Evolutionary conservation across 2,797 vertebrate species (phyloP), one percentile per base, ranked within the genome.

Genomic region (Phalanger gymnotis): DNA sequence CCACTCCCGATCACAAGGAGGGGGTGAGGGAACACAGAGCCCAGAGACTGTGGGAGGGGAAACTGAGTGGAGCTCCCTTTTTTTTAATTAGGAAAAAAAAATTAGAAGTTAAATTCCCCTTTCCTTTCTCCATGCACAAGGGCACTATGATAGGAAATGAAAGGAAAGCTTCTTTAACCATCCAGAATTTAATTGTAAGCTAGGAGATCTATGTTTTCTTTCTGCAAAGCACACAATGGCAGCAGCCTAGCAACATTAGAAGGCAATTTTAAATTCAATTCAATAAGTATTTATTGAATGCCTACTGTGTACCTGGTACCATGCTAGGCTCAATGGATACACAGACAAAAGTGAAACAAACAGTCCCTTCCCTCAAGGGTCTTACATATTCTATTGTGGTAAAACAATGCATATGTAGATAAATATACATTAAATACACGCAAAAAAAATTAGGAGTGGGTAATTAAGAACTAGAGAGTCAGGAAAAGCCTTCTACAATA

Each of bases 141-240:
- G 14, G 93, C 89, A 47, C 96, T 97, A 96, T 91, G 91, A 57
- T 40, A 90, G 66, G 22, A 92, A 93, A 90, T 91, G 66, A 93
- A 95, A 93, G 94, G 66, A 91, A 92, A n/a, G 56, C 34, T 55
- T 91, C 22, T 92, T 93, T 93, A 47, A 92, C 34, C 51, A 51
- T 94, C 90, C 55, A 92, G 92, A 96, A 95, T 93, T 93, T 90
- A 96, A 96, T 92, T 93, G 73, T 28, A 95, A 66, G 51, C 58
- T 55, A 90, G 25, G 27, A 93, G 91, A 93, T 53, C 53, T 47
- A 90, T 90, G 30, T 55, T 52, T 94, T 91, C 12, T 66, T 9
- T 51, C 57, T 51, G 9, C 9, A 95, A 52, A 58, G 54, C 90
- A 31, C 9, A 1, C 11, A 87, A 56, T 28, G 57, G 27, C 19